These are phyloP conservation scores for Anagrus nilaparvatae DNA, from an alignment of 1,140 invertebrate genomes.

Conservation along the genomic window DNA sequence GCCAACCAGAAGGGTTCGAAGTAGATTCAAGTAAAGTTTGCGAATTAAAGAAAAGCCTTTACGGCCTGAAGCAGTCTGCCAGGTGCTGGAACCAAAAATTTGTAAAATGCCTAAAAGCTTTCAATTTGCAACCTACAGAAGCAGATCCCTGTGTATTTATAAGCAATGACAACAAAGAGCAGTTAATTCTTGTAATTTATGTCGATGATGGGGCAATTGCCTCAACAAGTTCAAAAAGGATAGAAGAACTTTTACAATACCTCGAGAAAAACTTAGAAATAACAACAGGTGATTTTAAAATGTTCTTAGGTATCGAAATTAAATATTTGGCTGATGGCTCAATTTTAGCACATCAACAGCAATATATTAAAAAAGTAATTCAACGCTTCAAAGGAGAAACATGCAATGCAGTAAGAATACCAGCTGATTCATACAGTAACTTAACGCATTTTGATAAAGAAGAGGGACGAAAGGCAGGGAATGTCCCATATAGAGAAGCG, in stretches of 20 bases:
- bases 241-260: too few species aligned
- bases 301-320: constrained; percentile 2
- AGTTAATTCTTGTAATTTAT: constrained; percentile 8
- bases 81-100: constrained; percentile 29
- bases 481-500: not conserved
- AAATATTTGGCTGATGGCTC: not conserved
- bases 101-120: constrained; percentile 8
- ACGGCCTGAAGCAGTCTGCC: constrained; percentile 36
- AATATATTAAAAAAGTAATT: not conserved
- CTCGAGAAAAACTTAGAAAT: too few species aligned
- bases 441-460: not conserved
- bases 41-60: constrained; percentile 30
- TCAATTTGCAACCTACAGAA: constrained; percentile 14
- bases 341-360: not conserved
- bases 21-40: constrained; percentile 22
- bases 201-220: too few species aligned
- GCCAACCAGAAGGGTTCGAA: constrained; percentile 25
- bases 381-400: not conserved
- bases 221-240: too few species aligned
- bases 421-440: not conserved
- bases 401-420: not conserved
- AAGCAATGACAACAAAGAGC: constrained; percentile 13
- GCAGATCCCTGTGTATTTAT: constrained; percentile 18
- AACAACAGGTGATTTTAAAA: too few species aligned
- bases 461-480: not conserved